phyloP scores from a whole-genome alignment of 2,113 vertebrate genomes.

The Istiophorus platypterus region DNA sequence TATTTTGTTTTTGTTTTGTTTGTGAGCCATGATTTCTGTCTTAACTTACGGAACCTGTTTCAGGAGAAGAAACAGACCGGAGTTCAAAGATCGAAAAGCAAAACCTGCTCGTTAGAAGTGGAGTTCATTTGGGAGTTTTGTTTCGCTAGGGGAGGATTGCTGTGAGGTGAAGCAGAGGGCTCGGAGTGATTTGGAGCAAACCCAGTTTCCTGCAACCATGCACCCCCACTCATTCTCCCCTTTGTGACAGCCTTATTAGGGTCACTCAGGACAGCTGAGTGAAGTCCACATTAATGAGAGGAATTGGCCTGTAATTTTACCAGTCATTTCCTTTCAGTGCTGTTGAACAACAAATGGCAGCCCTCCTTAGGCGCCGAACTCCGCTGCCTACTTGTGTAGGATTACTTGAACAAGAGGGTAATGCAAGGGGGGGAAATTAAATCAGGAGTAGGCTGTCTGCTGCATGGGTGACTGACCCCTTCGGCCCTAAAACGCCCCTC shows the following conservation, averaged over 20 bases:
- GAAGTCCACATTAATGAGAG: slow-evolving; percentile 76
- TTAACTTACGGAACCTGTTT: slow-evolving; percentile 36
- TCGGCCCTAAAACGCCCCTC: slow-evolving; percentile 27
- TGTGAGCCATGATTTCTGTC: slow-evolving; percentile 22
- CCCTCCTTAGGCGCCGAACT: slow-evolving; percentile 40
- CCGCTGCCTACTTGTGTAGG: slow-evolving; percentile 36
- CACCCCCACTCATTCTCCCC: slow-evolving; percentile 10
- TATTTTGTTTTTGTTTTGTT: slow-evolving; percentile 28
- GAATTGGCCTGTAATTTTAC: slow-evolving; percentile 75
- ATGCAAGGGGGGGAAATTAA: slow-evolving; percentile 65
- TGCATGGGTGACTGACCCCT: slow-evolving; percentile 65
- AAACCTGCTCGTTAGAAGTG: slow-evolving; percentile 39
- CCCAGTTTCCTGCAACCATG: slow-evolving; percentile 23
- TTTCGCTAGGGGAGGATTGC: slow-evolving; percentile 31
- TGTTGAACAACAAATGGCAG: slow-evolving; percentile 70
- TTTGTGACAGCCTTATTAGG: slow-evolving; percentile 75
- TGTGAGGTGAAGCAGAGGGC: slow-evolving; percentile 31
- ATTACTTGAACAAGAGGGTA: slow-evolving; percentile 68
- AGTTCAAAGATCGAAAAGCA: slow-evolving; percentile 59
- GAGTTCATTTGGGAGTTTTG: slow-evolving; percentile 67
- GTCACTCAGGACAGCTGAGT: slow-evolving; percentile 72
- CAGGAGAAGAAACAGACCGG: slow-evolving; percentile 36
- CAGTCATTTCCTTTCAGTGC: slow-evolving; percentile 73
- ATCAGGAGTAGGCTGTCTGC: slow-evolving; percentile 56
- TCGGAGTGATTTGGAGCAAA: slow-evolving; percentile 49